Percentiles rank a stretch among this genome's conserved stretches.
Conservation (phyloP, 2,797 vertebrate species). For the Artibeus lituratus region DNA sequence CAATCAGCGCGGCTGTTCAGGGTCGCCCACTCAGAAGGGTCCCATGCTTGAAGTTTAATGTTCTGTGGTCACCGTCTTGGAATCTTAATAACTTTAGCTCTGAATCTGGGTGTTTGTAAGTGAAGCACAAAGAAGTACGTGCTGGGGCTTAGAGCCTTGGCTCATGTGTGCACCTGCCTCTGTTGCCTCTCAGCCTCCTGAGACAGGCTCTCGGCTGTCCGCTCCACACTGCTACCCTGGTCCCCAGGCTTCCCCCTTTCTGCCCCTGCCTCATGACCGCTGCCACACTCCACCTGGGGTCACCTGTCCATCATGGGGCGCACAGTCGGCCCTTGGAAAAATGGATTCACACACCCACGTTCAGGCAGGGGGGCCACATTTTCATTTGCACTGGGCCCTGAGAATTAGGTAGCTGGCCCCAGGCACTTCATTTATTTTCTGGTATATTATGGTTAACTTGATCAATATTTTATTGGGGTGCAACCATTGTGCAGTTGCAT, state of each 20-base stretch:
- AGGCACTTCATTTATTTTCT: neutral
- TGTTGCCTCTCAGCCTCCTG: neutral
- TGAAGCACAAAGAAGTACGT: neutral
- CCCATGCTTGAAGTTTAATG: neutral
- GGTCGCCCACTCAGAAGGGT: neutral
- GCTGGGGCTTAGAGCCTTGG: neutral
- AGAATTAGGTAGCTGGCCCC: neutral
- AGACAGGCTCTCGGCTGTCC: neutral
- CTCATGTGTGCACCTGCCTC: neutral
- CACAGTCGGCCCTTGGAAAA: neutral
- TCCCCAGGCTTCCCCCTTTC: neutral
- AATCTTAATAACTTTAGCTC: neutral
- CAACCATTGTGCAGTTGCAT: neutral
- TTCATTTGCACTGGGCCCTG: neutral
- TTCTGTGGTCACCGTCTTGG: neutral
- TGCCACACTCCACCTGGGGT: neutral
- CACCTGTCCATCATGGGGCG: neutral
- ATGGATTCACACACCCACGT: fast-evolving
- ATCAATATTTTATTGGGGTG: neutral
- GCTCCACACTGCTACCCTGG: neutral
- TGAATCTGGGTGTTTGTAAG: neutral
- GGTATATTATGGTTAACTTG: neutral
- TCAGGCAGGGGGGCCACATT: neutral
- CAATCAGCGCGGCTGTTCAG: neutral
- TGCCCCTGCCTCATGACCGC: neutral